Base-by-base conservation (phyloP, 2,797 vertebrate genomes). In the Lutjanus campechanus region DNA sequence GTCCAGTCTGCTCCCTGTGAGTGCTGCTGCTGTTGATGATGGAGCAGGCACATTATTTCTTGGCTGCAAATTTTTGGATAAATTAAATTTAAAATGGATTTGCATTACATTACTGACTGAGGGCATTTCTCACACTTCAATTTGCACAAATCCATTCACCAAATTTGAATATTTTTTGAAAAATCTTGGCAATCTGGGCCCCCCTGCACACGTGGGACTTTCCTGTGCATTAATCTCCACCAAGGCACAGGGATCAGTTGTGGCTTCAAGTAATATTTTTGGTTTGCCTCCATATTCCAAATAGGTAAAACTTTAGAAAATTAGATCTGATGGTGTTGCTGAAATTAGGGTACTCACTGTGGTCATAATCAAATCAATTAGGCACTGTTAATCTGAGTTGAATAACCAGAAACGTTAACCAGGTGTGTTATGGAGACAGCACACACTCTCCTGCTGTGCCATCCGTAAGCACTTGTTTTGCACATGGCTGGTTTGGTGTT, bases 21-120 rank as follows among this genome's bases (percentile, higher is more conserved):
- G 62, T 4, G n/a, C 71, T n/a, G 36, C 59, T 56, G 43, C 15
- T 36, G 41, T 13, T 46, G 44, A 22, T 68, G 11, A 54, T 16
- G 7, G 9, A 22, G 20, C 51, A 44, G 66, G 19, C 19, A 17
- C 40, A 25, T 67, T 55, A 36, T 58, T 49, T 58, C 43, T 58
- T 58, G 54, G 19, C 62, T 41, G 44, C 44, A 66, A 46, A 43
- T 54, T 49, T 64, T 25, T 44, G 20, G 61, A 56, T 73, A 17
- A 73, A 74, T 65, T 40, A 10, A 20, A 64, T 65, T 56, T 11
- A 12, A 49, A 74, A 65, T 49, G 61, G 40, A 65, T 74, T 74
- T 46, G 7, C 29, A 11, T 56, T n/a, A 51, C 63, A 36, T 50
- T 51, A 51, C 29, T 13, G 61, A 64, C 43, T 16, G 12, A 8